A percentile compares a stretch with the other conserved stretches of the same genome.
Evolutionary conservation across 1,140 invertebrate genomes (phyloP).

Genomic region (Penaeus chinensis): DNA sequence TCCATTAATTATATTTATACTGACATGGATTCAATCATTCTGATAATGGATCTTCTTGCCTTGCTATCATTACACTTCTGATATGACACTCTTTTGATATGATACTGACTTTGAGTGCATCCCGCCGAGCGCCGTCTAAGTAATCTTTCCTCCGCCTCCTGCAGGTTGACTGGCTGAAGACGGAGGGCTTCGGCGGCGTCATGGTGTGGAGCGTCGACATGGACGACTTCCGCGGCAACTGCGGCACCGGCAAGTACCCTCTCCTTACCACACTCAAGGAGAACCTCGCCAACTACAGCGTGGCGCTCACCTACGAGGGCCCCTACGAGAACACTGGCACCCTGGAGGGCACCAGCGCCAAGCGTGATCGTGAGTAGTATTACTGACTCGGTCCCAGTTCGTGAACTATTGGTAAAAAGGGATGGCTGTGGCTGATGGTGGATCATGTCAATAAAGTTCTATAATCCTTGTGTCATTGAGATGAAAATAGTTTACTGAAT

Average conservation of each 20-base stretch:
- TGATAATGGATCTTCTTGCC: no score
- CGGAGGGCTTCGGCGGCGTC: constrained; percentile 93
- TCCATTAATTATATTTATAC: no score
- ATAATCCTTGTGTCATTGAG: no score
- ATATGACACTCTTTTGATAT: no score
- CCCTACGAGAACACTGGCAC: constrained; percentile 79
- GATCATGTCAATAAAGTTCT: not conserved
- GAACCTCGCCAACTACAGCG: constrained; percentile 85
- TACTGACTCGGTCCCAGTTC: no score
- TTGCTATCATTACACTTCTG: no score
- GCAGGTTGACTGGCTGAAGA: constrained; percentile 93
- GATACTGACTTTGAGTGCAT: not conserved
- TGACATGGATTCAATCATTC: no score
- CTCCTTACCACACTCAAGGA: constrained; percentile 88
- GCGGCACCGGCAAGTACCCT: constrained; percentile 91
- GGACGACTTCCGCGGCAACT: constrained; percentile 91
- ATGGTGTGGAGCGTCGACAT: constrained; percentile 98
- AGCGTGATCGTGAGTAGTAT: constrained; percentile 73
- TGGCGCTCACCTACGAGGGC: constrained; percentile 86
- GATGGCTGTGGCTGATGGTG: not conserved
- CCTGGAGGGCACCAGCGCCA: constrained; percentile 71
- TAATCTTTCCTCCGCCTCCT: not conserved
- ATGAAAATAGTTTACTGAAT: no score
- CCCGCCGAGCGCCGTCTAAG: not conserved
- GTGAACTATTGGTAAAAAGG: not conserved